phyloP scores from a whole-genome alignment of 2,888 invertebrate genomes.

The Melipona beecheii region DNA sequence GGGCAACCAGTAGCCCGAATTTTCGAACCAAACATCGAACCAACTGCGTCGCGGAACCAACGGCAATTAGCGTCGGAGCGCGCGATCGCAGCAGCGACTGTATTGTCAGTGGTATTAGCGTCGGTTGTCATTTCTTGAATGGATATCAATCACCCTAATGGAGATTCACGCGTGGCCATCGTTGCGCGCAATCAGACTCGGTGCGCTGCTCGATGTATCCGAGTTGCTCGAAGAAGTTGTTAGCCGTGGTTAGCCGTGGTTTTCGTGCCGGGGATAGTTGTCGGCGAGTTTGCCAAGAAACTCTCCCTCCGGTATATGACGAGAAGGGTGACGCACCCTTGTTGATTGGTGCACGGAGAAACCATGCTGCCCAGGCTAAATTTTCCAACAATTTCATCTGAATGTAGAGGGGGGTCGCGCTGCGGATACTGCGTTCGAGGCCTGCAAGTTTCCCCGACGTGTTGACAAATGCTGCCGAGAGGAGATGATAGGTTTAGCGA shows the following conservation, averaged over 20 bases:
- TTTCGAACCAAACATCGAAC: conserved; percentile 24
- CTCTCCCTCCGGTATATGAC: neutral
- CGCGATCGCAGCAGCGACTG: conserved; percentile 44
- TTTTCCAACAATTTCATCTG: conserved; percentile 19
- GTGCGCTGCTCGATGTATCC: neutral
- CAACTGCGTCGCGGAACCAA: conserved; percentile 39
- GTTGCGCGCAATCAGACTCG: neutral
- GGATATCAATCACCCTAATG: conserved; percentile 31
- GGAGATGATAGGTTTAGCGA: neutral
- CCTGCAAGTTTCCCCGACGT: conserved; percentile 9
- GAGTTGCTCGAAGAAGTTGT: conserved; percentile 26
- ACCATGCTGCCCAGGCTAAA: neutral
- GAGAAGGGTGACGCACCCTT: neutral
- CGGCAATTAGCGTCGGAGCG: conserved; percentile 47
- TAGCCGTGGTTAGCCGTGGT: neutral
- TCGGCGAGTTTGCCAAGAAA: conserved; percentile 8
- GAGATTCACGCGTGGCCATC: neutral
- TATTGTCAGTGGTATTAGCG: conserved; percentile 22
- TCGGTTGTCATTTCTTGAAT: conserved; percentile 25
- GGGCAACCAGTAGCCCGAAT: conserved; percentile 28
- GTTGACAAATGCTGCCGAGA: conserved; percentile 7
- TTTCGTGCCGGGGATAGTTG: conserved; percentile 5
- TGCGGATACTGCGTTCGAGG: neutral
- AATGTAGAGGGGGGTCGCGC: neutral
- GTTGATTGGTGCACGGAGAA: too few species aligned